These are phyloP conservation scores for Gasterosteus aculeatus DNA, from an alignment of 2,113 vertebrate genomes.

Conservation along the genomic window DNA sequence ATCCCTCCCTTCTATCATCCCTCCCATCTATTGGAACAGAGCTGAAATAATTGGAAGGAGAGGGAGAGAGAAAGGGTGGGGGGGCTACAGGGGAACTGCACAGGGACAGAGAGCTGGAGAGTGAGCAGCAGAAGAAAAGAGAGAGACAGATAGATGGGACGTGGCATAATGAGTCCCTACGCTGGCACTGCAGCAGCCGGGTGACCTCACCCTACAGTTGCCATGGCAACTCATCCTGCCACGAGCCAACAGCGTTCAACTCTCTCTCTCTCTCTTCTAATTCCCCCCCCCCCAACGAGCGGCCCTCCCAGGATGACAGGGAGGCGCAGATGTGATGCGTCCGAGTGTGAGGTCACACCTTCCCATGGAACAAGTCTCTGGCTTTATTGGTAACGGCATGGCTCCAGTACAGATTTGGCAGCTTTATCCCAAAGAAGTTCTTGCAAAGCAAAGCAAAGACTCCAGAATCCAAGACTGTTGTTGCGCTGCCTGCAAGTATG, in stretches of 20 bases:
- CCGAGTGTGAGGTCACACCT: slow-evolving; percentile 39
- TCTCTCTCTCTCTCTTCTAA: slow-evolving; percentile 50
- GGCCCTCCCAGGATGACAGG: slow-evolving; percentile 52
- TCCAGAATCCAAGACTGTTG: not conserved
- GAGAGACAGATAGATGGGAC: slow-evolving; percentile 68
- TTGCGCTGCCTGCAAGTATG: not conserved
- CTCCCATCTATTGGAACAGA: not conserved
- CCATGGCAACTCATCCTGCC: slow-evolving; percentile 75
- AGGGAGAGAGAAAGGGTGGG: not conserved
- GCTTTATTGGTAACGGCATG: slow-evolving; percentile 17
- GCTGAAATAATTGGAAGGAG: slow-evolving; percentile 23
- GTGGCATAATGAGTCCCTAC: slow-evolving; percentile 72
- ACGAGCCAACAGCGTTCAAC: slow-evolving; percentile 62
- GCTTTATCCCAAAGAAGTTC: slow-evolving; percentile 3
- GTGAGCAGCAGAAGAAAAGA: slow-evolving; percentile 42
- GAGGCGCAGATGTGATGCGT: slow-evolving; percentile 29
- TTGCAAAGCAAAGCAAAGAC: not conserved
- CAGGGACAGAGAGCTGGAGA: slow-evolving; percentile 8
- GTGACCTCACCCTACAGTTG: slow-evolving; percentile 77
- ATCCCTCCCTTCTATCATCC: not conserved
- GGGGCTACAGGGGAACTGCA: not conserved
- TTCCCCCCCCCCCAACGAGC: slow-evolving; percentile 50
- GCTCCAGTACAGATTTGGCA: not conserved
- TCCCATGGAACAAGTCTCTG: not conserved
- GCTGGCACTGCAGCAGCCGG: slow-evolving; percentile 66